Conservation (phyloP, 2,888 invertebrate genomes). For the Heliconius cydno region DNA sequence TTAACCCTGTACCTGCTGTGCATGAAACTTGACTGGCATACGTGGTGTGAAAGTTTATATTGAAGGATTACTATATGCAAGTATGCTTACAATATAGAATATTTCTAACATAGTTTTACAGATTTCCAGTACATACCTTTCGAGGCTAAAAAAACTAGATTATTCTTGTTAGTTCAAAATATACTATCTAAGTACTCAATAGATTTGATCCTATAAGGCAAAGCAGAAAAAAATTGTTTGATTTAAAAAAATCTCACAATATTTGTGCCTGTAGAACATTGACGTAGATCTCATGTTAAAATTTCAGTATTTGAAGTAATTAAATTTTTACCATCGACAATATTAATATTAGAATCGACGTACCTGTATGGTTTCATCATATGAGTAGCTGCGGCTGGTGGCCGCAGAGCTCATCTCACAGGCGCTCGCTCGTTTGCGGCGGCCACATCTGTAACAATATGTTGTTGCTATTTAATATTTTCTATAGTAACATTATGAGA, state of each 20-base stretch:
- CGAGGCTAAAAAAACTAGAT: not conserved
- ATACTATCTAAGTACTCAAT: too few relatives aligned
- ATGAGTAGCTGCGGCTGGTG: constrained; percentile 71
- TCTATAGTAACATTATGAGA: not conserved
- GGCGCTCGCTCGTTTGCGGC: constrained; percentile 67
- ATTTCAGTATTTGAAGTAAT: too few relatives aligned
- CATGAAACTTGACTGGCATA: constrained; percentile 5
- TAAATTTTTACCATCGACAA: not conserved
- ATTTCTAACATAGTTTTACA: not conserved
- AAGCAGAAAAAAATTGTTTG: not conserved
- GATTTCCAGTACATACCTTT: not conserved
- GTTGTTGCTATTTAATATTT: not conserved
- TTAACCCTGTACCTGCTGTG: not conserved
- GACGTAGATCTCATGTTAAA: too few relatives aligned
- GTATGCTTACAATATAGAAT: not conserved
- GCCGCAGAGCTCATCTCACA: constrained; percentile 75
- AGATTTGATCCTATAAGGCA: too few relatives aligned
- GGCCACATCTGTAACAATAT: constrained; percentile 65
- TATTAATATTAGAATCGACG: constrained; percentile 40
- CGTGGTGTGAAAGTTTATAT: constrained; percentile 21
- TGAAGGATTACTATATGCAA: not conserved
- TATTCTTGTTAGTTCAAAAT: not conserved
- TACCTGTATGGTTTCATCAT: constrained; percentile 80
- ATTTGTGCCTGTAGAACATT: too few relatives aligned
- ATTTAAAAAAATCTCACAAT: not conserved